Evolutionary conservation across 2,113 vertebrate species (phyloP), one percentile per base, ranked within the genome.

Genomic region (Taurulus bubalis): DNA sequence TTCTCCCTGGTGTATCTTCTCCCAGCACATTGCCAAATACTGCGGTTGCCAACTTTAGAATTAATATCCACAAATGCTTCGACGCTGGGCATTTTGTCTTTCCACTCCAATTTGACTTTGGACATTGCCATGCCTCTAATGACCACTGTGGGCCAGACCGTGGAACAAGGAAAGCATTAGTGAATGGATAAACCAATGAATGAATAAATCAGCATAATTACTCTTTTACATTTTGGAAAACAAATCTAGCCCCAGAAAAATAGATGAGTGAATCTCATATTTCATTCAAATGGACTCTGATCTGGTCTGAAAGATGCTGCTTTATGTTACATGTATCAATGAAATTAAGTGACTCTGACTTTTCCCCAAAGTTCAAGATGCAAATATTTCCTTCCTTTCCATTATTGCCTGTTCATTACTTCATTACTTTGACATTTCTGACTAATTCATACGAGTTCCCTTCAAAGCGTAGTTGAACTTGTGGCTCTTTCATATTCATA

Each of bases 351-450:
- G 2, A 59, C 22, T 40, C n/a, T 38, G 1, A 18, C 30, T 58
- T 30, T 32, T 60, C 32, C 24, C 45, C 38, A 32, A 67, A 76
- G 47, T n/a, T 30, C 56, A 12, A 11, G 55, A 38, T 84, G 77
- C 64, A 82, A 73, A 68, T 68, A 40, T 24, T 51, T 53, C 75
- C 20, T 68, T 40, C n/a, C 56, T 51, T 32, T 4, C 16, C 73
- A 79, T 82, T 82, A 71, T 72, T 1, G 14, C 38, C 16, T 51
- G 59, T 68, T 73, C 22, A 67, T 77, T 84, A 71, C 71, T 66
- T 82, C 40, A 71, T 82, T 62, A 72, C 14, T 82, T 26, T 60
- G 67, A 72, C 78, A 78, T 69, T 84, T n/a, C 40, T 71, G 67
- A 49, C 15, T 14, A 79, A 85, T 80, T 83, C n/a, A n/a, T n/a